Conservation (phyloP, 2,113 vertebrate species). For the Grammomys surdaster region DNA sequence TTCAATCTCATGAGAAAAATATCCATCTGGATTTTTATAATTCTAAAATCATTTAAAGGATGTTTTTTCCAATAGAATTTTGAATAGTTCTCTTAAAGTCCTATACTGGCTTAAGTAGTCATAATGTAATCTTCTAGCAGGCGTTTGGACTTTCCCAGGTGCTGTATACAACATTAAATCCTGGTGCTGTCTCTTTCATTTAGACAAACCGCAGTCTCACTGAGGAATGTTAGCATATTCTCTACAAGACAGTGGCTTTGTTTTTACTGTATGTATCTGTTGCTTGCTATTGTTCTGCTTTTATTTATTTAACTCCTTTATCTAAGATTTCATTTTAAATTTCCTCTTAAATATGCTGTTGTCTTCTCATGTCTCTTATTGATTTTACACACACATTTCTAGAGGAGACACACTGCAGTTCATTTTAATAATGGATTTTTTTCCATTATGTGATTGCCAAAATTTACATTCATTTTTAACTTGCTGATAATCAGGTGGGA, state of each 20-base stretch:
- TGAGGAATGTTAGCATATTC: background rate
- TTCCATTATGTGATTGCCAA: background rate
- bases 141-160: background rate
- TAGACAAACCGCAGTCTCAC: no score
- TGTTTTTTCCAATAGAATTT: background rate
- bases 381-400: background rate
- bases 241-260: no score
- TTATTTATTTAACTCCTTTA: background rate
- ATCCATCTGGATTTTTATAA: background rate
- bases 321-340: background rate
- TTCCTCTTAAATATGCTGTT: background rate
- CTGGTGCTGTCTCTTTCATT: background rate
- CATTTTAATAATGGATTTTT: background rate
- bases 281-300: background rate
- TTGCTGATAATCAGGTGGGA: no score
- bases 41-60: background rate
- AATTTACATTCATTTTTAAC: background rate
- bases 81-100: background rate
- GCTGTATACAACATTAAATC: background rate
- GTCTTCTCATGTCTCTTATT: background rate
- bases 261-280: background rate
- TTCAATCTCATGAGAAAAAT: background rate
- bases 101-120: background rate
- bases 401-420: background rate
- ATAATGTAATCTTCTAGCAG: background rate